Base-by-base conservation (phyloP, 2,888 invertebrate genomes). In the Pachliopta kotzebuea region DNA sequence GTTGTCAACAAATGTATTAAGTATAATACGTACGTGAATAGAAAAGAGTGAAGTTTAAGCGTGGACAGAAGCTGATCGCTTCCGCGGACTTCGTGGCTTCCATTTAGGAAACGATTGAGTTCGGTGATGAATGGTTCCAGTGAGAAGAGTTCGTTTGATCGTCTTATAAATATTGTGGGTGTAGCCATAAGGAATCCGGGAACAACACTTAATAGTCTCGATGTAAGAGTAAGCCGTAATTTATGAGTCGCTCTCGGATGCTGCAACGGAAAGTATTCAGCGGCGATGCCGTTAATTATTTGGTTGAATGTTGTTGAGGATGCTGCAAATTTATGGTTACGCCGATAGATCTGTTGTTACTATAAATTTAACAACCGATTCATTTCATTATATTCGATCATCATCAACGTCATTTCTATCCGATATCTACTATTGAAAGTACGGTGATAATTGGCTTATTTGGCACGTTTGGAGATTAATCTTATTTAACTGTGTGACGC, bases 141-240 rank as follows among this genome's bases (percentile, higher is more conserved):
- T 64, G 66, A 71, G 78, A 75, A 76, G 79, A 80, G 77, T 76
- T 72, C 79, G 84, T 89, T 88, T 88, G 90, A 90, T 88, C 86
- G 75, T 72, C 74, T 77, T 85, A 88, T 90, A 87, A 85, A 88
- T 87, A 82, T 81, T 78, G 83, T 80, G 81, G 81, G 72, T 70
- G 76, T 71, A 70, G 67, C 72, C 69, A 65, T 67, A 68, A 69
- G 76, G 85, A 83, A 86, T 86, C 78, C 78, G 79, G 79, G 80
- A 77, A 81, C 79, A 79, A 71, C 75, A 78, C 77, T 81, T 83
- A 74, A 76, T 72, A 72, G 73, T 68, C 74, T 76, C 75, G 74
- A 68, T 68, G 68, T 75, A 74, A 76, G 75, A 74, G 74, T 74
- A 74, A 78, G 72, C 71, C 69, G 69, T 71, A 61, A 71, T 71